Base-by-base conservation (phyloP, 2,113 vertebrate genomes). In the Xenopus laevis region DNA sequence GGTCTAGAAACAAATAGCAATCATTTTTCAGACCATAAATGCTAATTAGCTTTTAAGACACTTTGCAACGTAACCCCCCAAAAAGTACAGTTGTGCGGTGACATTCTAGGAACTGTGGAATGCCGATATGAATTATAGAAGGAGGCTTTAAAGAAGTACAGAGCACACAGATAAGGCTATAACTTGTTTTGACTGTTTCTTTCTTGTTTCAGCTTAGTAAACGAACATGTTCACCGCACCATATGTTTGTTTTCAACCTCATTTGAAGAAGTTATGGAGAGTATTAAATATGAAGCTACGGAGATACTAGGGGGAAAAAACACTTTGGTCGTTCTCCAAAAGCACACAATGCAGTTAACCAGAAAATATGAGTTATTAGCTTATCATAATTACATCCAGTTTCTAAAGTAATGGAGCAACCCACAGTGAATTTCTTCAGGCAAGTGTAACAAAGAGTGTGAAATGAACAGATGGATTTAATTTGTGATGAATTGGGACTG, bases 391-490 rank as follows among this genome's bases (percentile, higher is more conserved):
- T 81, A 74, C 76, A 87, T 80, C 79, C 81, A 84, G 72, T 85
- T 86, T 87, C 85, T 83, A 81, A 84, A 84, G 79, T 79, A 87
- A 85, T 77, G 78, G 81, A 76, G 78, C 82, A 87, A 81, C 82
- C 85, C 81, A 79, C 79, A 84, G 74, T 81, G 82, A 82, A 84
- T 80, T 81, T 10, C 79, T 86, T 73, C 78, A 86, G 86, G 82
- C 74, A 90, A 86, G 63, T 81, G 78, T 82, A 84, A 89, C 81
- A 87, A 87, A 87, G 81, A 81, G 77, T 88, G 71, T 85, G 79
- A 88, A 86, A 86, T 71, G 76, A 86, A 82, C 80, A 87, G 83
- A 89, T 80, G 80, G 80, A 85, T 88, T 89, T 88, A 83, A 86
- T 90, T 89, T 86, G 84, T 83, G 88, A 87, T 72, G 86, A 87